Evolutionary conservation across 2,888 invertebrate species (phyloP).

Genomic region (Napeogenes sylphis): DNA sequence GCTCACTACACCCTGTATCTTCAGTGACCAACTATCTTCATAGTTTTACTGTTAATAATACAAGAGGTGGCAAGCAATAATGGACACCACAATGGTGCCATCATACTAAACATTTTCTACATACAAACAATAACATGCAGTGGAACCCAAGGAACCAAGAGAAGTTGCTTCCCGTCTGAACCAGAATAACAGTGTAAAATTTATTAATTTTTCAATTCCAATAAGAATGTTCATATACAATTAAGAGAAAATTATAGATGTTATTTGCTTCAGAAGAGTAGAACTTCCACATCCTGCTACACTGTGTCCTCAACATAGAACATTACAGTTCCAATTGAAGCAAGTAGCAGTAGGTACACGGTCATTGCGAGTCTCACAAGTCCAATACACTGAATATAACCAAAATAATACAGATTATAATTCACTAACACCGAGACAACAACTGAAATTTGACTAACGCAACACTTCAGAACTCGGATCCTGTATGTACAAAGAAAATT

Average conservation of each 20-base stretch:
- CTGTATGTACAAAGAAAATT: constrained; percentile 73
- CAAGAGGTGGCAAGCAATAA: constrained; percentile 13
- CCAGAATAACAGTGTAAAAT: constrained; percentile 31
- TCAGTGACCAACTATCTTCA: background rate
- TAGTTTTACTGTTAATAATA: constrained; percentile 2
- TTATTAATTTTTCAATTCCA: constrained; percentile 41
- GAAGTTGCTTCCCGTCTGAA: constrained; percentile 35
- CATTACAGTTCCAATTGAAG: constrained; percentile 67
- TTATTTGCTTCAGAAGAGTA: constrained; percentile 26
- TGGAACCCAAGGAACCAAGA: constrained; percentile 36
- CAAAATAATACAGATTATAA: constrained; percentile 54
- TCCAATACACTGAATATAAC: constrained; percentile 53
- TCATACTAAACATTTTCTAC: constrained; percentile 48
- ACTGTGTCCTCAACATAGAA: constrained; percentile 63
- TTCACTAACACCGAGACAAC: constrained; percentile 50
- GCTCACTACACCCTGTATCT: constrained; percentile 12
- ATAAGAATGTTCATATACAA: constrained; percentile 42
- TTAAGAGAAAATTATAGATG: constrained; percentile 18
- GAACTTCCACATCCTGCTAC: constrained; percentile 42
- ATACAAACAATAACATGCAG: constrained; percentile 66
- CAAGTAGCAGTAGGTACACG: constrained; percentile 67
- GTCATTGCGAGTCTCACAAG: constrained; percentile 56
- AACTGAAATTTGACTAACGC: constrained; percentile 36
- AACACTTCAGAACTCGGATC: constrained; percentile 44
- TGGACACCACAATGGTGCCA: constrained; percentile 21